Evolutionary conservation across 2,888 invertebrate genomes (phyloP).

Genomic region (Sipha maydis): DNA sequence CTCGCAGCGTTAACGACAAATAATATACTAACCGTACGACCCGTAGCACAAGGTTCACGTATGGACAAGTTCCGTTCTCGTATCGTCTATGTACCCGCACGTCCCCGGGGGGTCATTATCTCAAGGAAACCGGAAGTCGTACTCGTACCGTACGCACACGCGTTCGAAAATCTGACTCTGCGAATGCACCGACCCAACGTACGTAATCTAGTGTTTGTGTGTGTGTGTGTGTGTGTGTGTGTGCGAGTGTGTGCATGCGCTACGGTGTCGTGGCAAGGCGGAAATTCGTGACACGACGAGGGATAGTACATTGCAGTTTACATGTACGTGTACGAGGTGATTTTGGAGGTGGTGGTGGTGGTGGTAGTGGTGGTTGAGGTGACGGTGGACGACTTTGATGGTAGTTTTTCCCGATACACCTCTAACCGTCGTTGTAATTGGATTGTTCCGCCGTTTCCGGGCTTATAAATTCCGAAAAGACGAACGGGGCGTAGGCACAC

Average conservation of each 20-base stretch:
- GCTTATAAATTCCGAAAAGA: constrained; percentile 10
- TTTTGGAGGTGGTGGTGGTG: not conserved
- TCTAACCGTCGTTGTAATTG: constrained; percentile 15
- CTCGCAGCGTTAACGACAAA: not conserved
- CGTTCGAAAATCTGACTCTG: no score
- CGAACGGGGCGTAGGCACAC: not conserved
- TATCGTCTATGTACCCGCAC: not conserved
- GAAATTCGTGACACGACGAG: not conserved
- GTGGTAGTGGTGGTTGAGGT: no score
- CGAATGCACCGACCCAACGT: no score
- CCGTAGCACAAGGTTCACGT: no score
- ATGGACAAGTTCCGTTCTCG: no score
- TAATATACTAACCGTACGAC: not conserved
- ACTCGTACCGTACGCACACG: not conserved
- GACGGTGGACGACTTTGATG: not conserved
- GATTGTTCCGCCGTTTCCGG: constrained; percentile 51
- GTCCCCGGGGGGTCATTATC: constrained; percentile 35
- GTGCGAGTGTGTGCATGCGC: no score
- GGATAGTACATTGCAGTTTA: not conserved
- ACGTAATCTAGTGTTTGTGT: no score
- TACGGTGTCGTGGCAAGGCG: no score
- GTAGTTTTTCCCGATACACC: not conserved
- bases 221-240: no score
- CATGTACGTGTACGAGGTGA: no score
- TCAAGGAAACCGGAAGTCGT: not conserved